These are phyloP conservation scores for Agrotis ipsilon DNA, from an alignment of 2,888 invertebrate genomes.

Conservation along the genomic window DNA sequence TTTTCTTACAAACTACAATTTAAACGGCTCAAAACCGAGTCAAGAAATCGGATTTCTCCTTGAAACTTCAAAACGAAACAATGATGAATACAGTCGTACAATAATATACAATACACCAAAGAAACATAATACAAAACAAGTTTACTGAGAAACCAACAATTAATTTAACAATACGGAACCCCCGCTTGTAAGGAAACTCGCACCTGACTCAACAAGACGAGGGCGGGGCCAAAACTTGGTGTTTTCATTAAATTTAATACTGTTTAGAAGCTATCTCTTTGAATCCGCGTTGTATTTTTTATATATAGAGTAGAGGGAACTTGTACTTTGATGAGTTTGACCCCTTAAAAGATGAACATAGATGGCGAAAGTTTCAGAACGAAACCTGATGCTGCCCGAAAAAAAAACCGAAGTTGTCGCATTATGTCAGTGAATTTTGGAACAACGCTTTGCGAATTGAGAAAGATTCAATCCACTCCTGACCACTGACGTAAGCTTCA, in stretches of 20 bases:
- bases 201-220: constrained; percentile 32
- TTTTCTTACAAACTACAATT: no score
- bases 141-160: constrained; percentile 29
- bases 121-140: constrained; percentile 9
- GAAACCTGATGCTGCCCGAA: background rate
- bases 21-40: no score
- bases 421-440: no score
- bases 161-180: constrained; percentile 49
- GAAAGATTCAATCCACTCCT: no score
- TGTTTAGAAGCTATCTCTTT: constrained; percentile 53
- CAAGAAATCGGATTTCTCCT: no score
- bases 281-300: constrained; percentile 33
- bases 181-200: constrained; percentile 21
- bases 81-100: background rate
- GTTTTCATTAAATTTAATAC: constrained; percentile 68
- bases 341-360: background rate
- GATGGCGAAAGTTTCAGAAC: background rate
- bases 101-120: background rate
- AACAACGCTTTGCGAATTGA: no score
- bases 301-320: constrained; percentile 10
- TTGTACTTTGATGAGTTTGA: constrained; percentile 4
- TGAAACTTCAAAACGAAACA: constrained; percentile 5
- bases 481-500: no score
- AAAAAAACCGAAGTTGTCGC: no score
- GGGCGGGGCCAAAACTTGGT: constrained; percentile 51